Evolutionary conservation across 2,113 vertebrate genomes (phyloP), one percentile per base, ranked within the genome.

Genomic region (Megalops atlanticus): DNA sequence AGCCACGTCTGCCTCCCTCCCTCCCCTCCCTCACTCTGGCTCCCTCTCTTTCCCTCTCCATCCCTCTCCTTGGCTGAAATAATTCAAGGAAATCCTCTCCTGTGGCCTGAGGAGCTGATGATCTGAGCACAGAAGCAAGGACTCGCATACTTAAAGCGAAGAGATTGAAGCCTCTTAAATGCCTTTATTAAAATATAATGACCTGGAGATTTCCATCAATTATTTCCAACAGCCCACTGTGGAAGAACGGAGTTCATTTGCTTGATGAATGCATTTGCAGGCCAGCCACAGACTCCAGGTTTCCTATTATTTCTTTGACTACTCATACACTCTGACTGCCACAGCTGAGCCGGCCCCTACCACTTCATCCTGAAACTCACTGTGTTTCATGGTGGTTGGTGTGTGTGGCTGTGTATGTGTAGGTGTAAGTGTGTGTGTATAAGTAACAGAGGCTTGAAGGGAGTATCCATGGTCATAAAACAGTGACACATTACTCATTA

Each of bases 181-280:
- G 91, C 85, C 89, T 90, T 92, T 90, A 92, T 93, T 90, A 92
- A 89, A 91, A 90, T 90, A 90, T 92, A 90, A 93, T 90, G 88
- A 83, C 81, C 77, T 86, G 84, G 81, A 88, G 87, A 90, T 90
- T 92, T 88, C 86, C 81, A 77, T 86, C 82, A 87, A 92, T 93
- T 92, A 90, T 91, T 92, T 91, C 88, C 82, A 79, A 79, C 77
- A 79, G 82, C 86, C 84, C 86, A 86, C 89, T 90, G 43, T 68
- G 69, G n/a, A 69, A 41, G 58, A 12, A 64, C 24, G n/a, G 33
- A 68, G 52, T 78, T 64, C 35, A 78, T 78, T 78, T 78, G 83
- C 81, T 82, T 90, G 91, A 93, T 91, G 85, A 92, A 94, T 90
- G 85, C 84, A 68, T 83, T 81, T 41, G 64, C 58, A 58, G 78